Evolutionary conservation across 1,140 invertebrate genomes (phyloP).

Genomic region (Lepidotrigona ventralis): DNA sequence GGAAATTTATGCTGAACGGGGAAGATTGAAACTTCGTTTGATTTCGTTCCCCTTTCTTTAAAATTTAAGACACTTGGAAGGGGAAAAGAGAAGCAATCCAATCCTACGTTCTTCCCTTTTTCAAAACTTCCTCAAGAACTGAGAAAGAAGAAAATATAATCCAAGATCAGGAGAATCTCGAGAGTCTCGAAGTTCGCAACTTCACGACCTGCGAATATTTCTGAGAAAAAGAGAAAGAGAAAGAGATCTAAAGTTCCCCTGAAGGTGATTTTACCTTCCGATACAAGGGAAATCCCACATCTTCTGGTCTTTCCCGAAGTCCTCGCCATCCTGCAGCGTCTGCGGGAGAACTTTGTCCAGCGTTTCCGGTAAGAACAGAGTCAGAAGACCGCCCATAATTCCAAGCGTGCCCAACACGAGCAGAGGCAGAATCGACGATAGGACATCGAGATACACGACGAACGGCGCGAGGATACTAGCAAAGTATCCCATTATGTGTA

Average conservation of each 20-base stretch:
- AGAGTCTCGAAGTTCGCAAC: too few relatives aligned
- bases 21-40: too few relatives aligned
- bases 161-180: neutral
- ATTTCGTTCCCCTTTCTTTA: too few relatives aligned
- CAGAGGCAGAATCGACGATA: constrained; percentile 86
- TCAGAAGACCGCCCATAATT: constrained; percentile 86
- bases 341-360: constrained; percentile 90
- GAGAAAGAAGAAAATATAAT: too few relatives aligned
- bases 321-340: constrained; percentile 90
- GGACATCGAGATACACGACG: constrained; percentile 88
- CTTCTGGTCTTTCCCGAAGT: constrained; percentile 89
- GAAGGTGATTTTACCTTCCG: constrained; percentile 79
- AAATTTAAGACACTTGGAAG: too few relatives aligned
- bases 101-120: too few relatives aligned
- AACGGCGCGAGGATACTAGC: constrained; percentile 90
- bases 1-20: too few relatives aligned
- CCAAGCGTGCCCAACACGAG: constrained; percentile 87
- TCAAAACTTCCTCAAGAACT: too few relatives aligned
- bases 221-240: neutral
- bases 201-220: neutral
- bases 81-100: too few relatives aligned
- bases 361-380: constrained; percentile 91
- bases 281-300: constrained; percentile 90
- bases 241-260: neutral
- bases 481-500: constrained; percentile 92